Base-by-base conservation (phyloP, 2,113 vertebrate genomes). In the Ptilorrhoa leucosticta region DNA sequence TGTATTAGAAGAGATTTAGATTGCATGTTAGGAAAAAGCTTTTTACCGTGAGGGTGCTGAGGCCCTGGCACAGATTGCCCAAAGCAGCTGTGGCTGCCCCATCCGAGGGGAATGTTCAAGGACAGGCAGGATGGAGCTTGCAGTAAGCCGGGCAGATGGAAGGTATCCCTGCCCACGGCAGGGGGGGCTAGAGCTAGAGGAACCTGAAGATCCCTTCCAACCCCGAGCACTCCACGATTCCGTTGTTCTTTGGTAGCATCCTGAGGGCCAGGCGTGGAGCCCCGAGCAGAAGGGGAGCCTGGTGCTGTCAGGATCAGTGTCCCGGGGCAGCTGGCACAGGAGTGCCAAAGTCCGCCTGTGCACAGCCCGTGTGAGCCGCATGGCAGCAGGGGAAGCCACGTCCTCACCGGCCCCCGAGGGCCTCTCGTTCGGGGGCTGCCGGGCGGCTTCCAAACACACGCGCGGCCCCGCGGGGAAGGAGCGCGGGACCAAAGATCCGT, bases 401-500 rank as follows among this genome's bases (percentile, higher is more conserved):
- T 27, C 56, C 3, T 0, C 33, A 31, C 22, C 2, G 13, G 14
- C 40, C 1, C 4, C 11, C 13, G 19, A 2, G 1, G 3, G 8
- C 18, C 11, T 17, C 24, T 6, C 15, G 7, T 21, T 16, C 4
- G 5, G 13, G 24, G 19, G 4, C 35, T 48, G 50, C 50, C 3
- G 2, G 15, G n/a, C 1, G 2, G 23, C 30, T 65, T 23, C 69
- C 58, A 4, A 23, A 27, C 6, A 33, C 27, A 26, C 2, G 18
- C 7, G 1, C 5, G 4, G 27, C 48, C 6, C 23, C 40, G 19
- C 1, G 1, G 7, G 35, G 30, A 40, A 8, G 6, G 10, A n/a
- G 23, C 4, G 6, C 4, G 6, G 9, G 9, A 18, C 48, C 11
- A 9, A 10, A 19, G 15, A 15, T 11, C 9, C 2, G 3, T 1